These are phyloP conservation scores for Holocentrus rufus DNA, from an alignment of 2,797 vertebrate genomes.

Conservation along the genomic window DNA sequence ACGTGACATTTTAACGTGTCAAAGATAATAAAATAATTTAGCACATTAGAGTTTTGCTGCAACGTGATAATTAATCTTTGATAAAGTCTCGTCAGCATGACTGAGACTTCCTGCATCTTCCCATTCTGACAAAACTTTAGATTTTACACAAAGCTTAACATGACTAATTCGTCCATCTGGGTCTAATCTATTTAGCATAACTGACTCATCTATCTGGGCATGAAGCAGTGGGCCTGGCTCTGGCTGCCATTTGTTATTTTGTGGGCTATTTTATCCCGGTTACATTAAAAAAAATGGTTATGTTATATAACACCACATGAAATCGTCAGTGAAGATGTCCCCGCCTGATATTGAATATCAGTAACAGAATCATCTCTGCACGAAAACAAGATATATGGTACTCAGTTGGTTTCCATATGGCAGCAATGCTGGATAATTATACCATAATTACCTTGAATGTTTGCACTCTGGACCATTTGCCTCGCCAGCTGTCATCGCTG, in stretches of 20 bases:
- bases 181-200: slow-evolving; percentile 66
- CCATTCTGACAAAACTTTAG: slow-evolving; percentile 58
- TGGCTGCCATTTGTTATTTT: slow-evolving; percentile 28
- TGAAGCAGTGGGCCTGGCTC: slow-evolving; percentile 18
- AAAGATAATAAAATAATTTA: neutral
- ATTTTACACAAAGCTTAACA: slow-evolving; percentile 24
- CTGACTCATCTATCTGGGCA: slow-evolving; percentile 61
- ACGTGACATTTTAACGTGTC: neutral
- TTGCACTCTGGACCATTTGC: slow-evolving; percentile 80
- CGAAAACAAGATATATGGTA: slow-evolving; percentile 72
- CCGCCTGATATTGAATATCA: slow-evolving; percentile 27
- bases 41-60: neutral
- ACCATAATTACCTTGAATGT: slow-evolving; percentile 79
- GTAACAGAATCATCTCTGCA: slow-evolving; percentile 40
- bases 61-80: slow-evolving; percentile 15
- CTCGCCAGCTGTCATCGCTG: slow-evolving; percentile 74
- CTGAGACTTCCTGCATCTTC: slow-evolving; percentile 55
- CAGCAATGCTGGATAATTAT: slow-evolving; percentile 75
- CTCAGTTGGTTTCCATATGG: slow-evolving; percentile 78
- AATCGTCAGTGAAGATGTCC: slow-evolving; percentile 44
- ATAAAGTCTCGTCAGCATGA: slow-evolving; percentile 55
- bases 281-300: slow-evolving; percentile 9
- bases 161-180: slow-evolving; percentile 73
- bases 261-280: slow-evolving; percentile 27
- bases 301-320: slow-evolving; percentile 29